These are phyloP conservation scores for Typhlichthys eigenmanni DNA, from an alignment of 2,797 vertebrate species.

Conservation along the genomic window DNA sequence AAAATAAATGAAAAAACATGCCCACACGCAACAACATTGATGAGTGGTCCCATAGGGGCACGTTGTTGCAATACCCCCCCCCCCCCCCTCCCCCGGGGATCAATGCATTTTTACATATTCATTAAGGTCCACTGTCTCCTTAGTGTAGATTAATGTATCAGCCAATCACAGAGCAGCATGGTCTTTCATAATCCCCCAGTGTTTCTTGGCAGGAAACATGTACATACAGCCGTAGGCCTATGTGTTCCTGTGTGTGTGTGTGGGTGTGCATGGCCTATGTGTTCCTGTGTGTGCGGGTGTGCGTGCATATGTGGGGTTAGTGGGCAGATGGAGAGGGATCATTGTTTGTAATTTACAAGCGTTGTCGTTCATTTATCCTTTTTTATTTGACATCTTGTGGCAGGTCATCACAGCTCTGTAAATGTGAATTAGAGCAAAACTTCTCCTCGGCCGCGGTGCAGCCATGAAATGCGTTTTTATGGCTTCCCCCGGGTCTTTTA, in stretches of 20 bases:
- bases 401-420: slow-evolving; percentile 21
- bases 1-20: slow-evolving; percentile 2
- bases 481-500: slow-evolving; percentile 27
- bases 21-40: slow-evolving; percentile 4
- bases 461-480: slow-evolving; percentile 46
- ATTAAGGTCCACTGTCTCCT: slow-evolving; percentile 69
- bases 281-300: slow-evolving; percentile 7
- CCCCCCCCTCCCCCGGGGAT: slow-evolving; percentile 61
- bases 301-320: slow-evolving; percentile 9
- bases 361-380: slow-evolving; percentile 36
- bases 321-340: neutral
- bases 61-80: neutral
- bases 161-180: slow-evolving; percentile 29
- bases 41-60: slow-evolving; percentile 8
- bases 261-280: slow-evolving; percentile 2
- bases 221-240: neutral
- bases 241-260: neutral
- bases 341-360: slow-evolving; percentile 44
- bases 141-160: slow-evolving; percentile 31
- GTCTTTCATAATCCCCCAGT: neutral
- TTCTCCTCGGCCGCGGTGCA: slow-evolving; percentile 32
- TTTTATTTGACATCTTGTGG: slow-evolving; percentile 40
- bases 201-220: slow-evolving; percentile 35
- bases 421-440: slow-evolving; percentile 30
- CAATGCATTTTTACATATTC: slow-evolving; percentile 76